These are phyloP conservation scores for Cephalotes varians DNA, from an alignment of 2,888 invertebrate species.

Conservation along the genomic window DNA sequence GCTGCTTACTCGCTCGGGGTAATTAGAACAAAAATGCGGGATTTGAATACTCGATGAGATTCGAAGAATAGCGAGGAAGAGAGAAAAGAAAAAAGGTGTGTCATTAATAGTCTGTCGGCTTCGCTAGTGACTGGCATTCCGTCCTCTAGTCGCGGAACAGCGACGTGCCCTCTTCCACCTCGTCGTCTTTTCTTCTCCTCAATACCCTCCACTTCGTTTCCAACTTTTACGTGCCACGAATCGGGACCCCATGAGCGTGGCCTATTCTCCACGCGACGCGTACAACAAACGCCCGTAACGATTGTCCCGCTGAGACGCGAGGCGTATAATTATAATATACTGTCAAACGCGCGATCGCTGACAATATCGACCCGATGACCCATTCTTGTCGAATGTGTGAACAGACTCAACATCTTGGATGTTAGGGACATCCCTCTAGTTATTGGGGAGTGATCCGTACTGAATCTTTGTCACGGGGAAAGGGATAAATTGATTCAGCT, in stretches of 20 bases:
- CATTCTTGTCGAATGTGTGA: slow-evolving; percentile 56
- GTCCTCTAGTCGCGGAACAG: slow-evolving; percentile 49
- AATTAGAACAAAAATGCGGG: slow-evolving; percentile 72
- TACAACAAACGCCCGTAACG: slow-evolving; percentile 39
- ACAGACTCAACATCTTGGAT: background rate
- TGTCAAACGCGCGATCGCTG: slow-evolving; percentile 21
- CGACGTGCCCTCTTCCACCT: slow-evolving; percentile 31
- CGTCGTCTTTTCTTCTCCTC: slow-evolving; percentile 1
- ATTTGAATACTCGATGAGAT: slow-evolving; percentile 65
- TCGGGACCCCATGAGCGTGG: slow-evolving; percentile 29
- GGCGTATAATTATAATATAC: slow-evolving; percentile 53
- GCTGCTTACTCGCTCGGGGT: slow-evolving; percentile 52
- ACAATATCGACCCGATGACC: slow-evolving; percentile 54
- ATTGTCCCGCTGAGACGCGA: slow-evolving; percentile 42
- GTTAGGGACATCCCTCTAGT: background rate
- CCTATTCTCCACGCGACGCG: slow-evolving; percentile 27
- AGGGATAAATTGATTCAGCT: slow-evolving; percentile 34
- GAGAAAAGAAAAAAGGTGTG: slow-evolving; percentile 46
- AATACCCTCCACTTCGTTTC: background rate
- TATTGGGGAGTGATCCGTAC: background rate
- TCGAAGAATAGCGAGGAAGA: slow-evolving; percentile 31
- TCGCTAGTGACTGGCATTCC: slow-evolving; percentile 71
- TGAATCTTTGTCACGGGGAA: background rate
- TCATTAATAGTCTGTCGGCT: slow-evolving; percentile 74
- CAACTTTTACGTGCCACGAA: slow-evolving; percentile 39